Evolutionary conservation across 1,140 invertebrate species (phyloP).

Genomic region (Adelges cooleyi): DNA sequence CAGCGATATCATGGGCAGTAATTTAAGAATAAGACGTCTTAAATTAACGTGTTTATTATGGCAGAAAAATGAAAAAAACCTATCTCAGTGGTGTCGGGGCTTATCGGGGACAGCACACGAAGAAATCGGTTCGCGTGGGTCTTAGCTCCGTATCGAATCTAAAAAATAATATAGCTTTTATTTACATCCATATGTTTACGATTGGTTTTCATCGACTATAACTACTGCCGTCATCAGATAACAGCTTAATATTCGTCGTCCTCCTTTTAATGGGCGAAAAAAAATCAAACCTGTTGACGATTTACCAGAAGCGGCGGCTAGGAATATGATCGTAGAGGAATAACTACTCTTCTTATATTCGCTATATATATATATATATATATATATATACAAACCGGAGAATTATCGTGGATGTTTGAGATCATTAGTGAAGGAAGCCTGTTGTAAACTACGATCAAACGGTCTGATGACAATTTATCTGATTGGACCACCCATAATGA

Average conservation of each 20-base stretch:
- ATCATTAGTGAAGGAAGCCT: conserved; percentile 18
- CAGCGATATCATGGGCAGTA: too few relatives aligned
- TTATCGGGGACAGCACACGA: too few relatives aligned
- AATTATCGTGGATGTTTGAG: conserved; percentile 10
- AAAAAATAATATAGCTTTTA: too few relatives aligned
- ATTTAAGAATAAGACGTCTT: too few relatives aligned
- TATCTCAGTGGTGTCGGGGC: too few relatives aligned
- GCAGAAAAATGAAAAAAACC: too few relatives aligned
- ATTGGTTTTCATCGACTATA: too few relatives aligned
- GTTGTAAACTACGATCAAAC: conserved; percentile 16
- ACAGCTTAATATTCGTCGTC: not conserved
- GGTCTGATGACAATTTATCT: conserved; percentile 27
- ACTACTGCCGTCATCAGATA: not conserved
- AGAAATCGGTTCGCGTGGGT: too few relatives aligned
- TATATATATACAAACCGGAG: not conserved
- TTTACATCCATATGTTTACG: too few relatives aligned
- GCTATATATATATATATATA: not conserved
- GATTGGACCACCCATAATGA: conserved; percentile 21
- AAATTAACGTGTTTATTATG: too few relatives aligned
- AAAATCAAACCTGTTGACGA: conserved; percentile 23
- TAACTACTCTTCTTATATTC: conserved; percentile 7
- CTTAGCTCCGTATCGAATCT: too few relatives aligned
- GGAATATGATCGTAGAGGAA: not conserved
- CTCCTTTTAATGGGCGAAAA: not conserved
- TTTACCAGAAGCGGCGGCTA: not conserved